These are phyloP conservation scores for Megathymus violae DNA, from an alignment of 1,140 invertebrate genomes.

Conservation along the genomic window DNA sequence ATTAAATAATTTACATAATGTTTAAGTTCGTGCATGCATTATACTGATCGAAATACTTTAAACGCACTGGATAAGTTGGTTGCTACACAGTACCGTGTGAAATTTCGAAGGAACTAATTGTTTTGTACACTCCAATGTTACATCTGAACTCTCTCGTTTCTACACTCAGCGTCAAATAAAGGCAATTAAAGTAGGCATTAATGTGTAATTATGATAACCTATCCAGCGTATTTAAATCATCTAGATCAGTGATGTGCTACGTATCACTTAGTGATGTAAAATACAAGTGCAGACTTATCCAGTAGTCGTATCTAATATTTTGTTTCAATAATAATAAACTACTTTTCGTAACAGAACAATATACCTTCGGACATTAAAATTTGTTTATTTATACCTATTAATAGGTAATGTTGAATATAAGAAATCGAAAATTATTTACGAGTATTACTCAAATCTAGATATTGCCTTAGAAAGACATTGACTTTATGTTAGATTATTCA, in stretches of 20 bases:
- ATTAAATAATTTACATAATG: slow-evolving; percentile 10
- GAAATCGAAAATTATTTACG: not conserved
- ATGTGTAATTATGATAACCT: slow-evolving; percentile 17
- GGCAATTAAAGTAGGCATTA: slow-evolving; percentile 19
- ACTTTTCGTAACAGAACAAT: slow-evolving; percentile 16
- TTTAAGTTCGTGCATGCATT: slow-evolving; percentile 44
- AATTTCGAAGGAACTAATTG: too few species aligned
- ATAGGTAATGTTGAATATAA: slow-evolving; percentile 55
- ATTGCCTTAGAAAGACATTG: not conserved
- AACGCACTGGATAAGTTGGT: not conserved
- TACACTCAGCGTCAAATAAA: too few species aligned
- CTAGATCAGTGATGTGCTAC: not conserved
- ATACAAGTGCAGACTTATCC: slow-evolving; percentile 46
- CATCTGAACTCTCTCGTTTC: too few species aligned
- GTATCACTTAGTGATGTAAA: slow-evolving; percentile 75
- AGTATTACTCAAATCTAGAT: not conserved
- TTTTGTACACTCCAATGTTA: too few species aligned
- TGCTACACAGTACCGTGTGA: too few species aligned
- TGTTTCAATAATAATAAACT: slow-evolving; percentile 48
- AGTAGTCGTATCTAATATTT: slow-evolving; percentile 62
- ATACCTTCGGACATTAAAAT: slow-evolving; percentile 39
- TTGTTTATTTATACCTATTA: slow-evolving; percentile 64
- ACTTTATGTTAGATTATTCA: not conserved
- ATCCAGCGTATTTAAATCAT: too few species aligned
- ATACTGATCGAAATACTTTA: not conserved